Evolutionary conservation across 92 coral and sea anemone genomes (phyloP), one percentile per base, ranked within the genome.

Genomic region (Plumapathes pennacea): DNA sequence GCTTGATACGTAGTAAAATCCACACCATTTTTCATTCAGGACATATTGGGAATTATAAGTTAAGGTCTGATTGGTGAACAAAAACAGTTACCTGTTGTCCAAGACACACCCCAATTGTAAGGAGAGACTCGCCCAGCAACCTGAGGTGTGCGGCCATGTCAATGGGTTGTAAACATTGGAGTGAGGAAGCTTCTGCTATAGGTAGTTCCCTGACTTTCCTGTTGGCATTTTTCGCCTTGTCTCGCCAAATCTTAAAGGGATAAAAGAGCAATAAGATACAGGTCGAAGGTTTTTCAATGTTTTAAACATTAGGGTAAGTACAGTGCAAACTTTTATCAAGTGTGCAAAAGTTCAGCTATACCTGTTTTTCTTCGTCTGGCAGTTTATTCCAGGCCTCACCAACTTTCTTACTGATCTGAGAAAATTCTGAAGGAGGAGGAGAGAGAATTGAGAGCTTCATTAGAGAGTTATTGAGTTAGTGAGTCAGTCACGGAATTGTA

Each of bases 111-210:
- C 98, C 98, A 46, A 92, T 83, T 34, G 90, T 75, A 29, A 70
- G 60, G 22, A 92, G 81, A 19, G 98, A 92, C 53, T 92, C 98
- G 38, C 98, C 98, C 58, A 92, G 77, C 12, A 92, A 85, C 28
- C 84, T 86, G 2, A 92, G 85, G 58, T 92, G 90, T 4, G 98
- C 98, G 0, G 98, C 98, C 82, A 92, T 69, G 52, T 92, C 98
- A 44, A 92, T 60, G 2, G 89, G 82, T 50, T 92, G 89, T 10
- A 83, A 54, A 13, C 72, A 68, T 18, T 86, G 69, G 22, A 33
- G 44, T 9, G 23, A 10, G 32, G 21, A 74, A 21, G 54, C 12
- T 38, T 64, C 81, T 4, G 84, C 64, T 46, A 57, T 38, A 3
- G 24, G 54, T 6, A 69, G 46, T 24, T 71, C 70, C 12, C 58